Evolutionary conservation across 2,888 invertebrate genomes (phyloP), one percentile per base, ranked within the genome.

Genomic region (Eupithecia pulchellata): DNA sequence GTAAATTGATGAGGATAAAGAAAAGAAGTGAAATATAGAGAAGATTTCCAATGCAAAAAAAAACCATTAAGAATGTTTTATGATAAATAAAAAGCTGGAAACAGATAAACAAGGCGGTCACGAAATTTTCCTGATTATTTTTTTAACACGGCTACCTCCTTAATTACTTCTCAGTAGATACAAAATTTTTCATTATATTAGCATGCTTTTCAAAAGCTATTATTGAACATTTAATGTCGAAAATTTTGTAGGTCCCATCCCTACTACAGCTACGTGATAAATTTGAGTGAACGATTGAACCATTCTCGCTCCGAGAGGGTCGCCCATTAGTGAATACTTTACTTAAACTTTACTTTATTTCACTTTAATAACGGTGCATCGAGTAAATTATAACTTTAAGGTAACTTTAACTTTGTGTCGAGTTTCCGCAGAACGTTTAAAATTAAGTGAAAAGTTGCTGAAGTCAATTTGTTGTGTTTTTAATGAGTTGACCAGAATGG

Each of bases 241-340:
- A 57, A 57, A 11, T 72, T 63, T 36, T 36, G 29, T 27, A 29
- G 66, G 62, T 64, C n/a, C n/a, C 73, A 67, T 61, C 69, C 60
- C 55, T 73, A 36, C 34, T 34, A 73, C 64, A 61, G 14, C 34
- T 34, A 73, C 64, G 64, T 64, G 66, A 64, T 69, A 66, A 67
- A 4, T 70, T 70, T 70, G 61, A 13, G 68, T 57, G 62, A 71
- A 47, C 61, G 71, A 68, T 68, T 47, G 57, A 20, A 66, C 60
- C 30, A 66, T 72, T 70, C 71, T 20, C 27, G 13, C 66, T 68
- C 57, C 69, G 71, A 68, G 75, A 67, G 64, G 74, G 76, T 71
- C 75, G 58, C 36, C 47, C 66, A 66, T 69, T 73, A 73, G 29
- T 58, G 68, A 68, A 71, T 75, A 60, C 47, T 72, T 71, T 64